Percentiles rank a stretch among this genome's conserved stretches.
These are phyloP conservation scores for Octodon degus DNA, from an alignment of 2,113 vertebrate genomes.

Conservation along the genomic window DNA sequence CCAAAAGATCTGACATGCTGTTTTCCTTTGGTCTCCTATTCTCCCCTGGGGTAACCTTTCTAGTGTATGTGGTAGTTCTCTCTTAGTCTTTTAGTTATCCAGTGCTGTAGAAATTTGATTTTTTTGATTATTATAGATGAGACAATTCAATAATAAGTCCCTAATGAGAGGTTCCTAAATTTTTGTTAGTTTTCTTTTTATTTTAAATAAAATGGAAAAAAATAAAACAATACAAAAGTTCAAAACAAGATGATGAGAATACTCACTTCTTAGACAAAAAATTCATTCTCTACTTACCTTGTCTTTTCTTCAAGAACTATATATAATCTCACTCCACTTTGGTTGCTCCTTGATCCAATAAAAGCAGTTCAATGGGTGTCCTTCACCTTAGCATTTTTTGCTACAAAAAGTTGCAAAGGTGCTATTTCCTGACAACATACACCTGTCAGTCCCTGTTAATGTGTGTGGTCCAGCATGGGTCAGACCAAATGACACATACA, in stretches of 20 bases:
- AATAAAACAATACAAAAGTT: too few relatives aligned
- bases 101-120: conserved; percentile 46
- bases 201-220: too few relatives aligned
- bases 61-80: not conserved
- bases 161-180: not conserved
- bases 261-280: too few relatives aligned
- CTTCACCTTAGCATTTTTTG: not conserved
- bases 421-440: not conserved
- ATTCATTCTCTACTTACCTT: rapidly evolving
- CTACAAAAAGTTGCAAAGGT: not conserved
- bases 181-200: too few relatives aligned
- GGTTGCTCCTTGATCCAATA: rapidly evolving
- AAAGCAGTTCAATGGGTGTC: rapidly evolving
- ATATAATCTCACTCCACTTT: not conserved
- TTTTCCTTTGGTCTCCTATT: conserved; percentile 42
- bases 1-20: not conserved
- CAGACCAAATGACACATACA: not conserved
- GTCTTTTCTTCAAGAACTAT: not conserved
- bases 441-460: not conserved
- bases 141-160: conserved; percentile 46
- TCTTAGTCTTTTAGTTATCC: conserved; percentile 51
- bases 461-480: not conserved
- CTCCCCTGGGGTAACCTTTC: conserved; percentile 64
- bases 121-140: conserved; percentile 47
- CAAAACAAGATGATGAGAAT: too few relatives aligned